Percentiles rank a stretch among this genome's conserved stretches.
Conservation (phyloP, 2,113 vertebrate genomes). For the Chascanopsetta lugubris region DNA sequence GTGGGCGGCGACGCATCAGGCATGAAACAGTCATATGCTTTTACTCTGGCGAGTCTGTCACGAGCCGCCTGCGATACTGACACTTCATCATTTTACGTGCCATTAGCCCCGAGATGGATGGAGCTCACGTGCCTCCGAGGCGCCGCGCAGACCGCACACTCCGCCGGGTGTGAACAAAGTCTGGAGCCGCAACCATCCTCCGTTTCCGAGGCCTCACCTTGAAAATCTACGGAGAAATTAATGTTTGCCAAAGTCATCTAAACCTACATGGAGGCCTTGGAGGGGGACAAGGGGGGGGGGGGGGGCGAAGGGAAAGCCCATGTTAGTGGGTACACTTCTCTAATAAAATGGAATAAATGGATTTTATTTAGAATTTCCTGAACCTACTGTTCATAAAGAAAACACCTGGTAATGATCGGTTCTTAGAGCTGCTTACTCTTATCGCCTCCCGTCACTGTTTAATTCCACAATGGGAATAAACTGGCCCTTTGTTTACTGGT, state of each 20-base stretch:
- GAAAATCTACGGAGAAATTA: constrained; percentile 41
- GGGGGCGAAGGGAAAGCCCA: too few species aligned
- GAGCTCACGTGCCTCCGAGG: neutral
- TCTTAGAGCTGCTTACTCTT: constrained; percentile 20
- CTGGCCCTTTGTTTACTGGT: constrained; percentile 6
- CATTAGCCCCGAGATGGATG: neutral
- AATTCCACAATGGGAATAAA: constrained; percentile 25
- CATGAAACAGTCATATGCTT: neutral
- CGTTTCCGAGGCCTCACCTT: constrained; percentile 2
- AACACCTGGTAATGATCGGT: constrained; percentile 21
- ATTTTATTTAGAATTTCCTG: constrained; percentile 14
- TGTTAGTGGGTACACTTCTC: constrained; percentile 25
- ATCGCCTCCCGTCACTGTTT: constrained; percentile 17
- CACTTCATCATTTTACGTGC: neutral
- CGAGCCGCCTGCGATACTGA: neutral
- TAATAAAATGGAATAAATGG: neutral
- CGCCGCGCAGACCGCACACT: constrained; percentile 2
- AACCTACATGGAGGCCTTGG: constrained; percentile 29
- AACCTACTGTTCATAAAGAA: constrained; percentile 5
- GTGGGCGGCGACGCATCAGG: constrained; percentile 5
- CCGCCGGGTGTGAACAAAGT: neutral
- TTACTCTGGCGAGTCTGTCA: constrained; percentile 12
- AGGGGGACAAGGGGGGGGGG: neutral
- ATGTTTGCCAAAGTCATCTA: constrained; percentile 45
- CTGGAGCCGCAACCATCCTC: constrained; percentile 4